Evolutionary conservation across 2,113 vertebrate genomes (phyloP).

Genomic region (Oostethus manadensis): DNA sequence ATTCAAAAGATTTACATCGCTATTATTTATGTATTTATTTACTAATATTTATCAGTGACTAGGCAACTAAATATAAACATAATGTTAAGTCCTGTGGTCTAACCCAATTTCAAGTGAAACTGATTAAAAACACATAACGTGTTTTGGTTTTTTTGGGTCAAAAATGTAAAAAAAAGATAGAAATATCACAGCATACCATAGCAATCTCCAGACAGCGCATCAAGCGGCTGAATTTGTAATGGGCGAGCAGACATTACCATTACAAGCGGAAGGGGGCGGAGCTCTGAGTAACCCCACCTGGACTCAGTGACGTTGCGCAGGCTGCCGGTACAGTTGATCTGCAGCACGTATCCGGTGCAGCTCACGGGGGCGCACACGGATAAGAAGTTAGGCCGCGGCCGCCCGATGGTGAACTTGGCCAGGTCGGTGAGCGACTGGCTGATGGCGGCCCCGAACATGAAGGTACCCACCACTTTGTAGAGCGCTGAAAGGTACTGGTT

Average conservation of each 20-base stretch:
- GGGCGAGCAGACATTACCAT: neutral
- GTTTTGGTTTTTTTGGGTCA: too few relatives aligned
- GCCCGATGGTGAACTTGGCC: constrained; percentile 91
- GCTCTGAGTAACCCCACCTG: constrained; percentile 71
- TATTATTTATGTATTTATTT: too few relatives aligned
- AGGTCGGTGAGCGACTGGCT: constrained; percentile 89
- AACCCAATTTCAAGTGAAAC: too few relatives aligned
- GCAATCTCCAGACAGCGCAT: too few relatives aligned
- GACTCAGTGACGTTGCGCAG: constrained; percentile 78
- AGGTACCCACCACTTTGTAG: constrained; percentile 85
- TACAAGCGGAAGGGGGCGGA: neutral
- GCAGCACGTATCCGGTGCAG: constrained; percentile 76
- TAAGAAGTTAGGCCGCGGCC: constrained; percentile 88
- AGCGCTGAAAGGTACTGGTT: constrained; percentile 90
- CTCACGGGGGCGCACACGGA: constrained; percentile 78
- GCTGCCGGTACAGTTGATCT: constrained; percentile 79
- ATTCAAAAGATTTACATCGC: too few relatives aligned
- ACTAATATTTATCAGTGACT: too few relatives aligned
- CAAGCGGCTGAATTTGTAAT: too few relatives aligned
- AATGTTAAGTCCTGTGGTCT: too few relatives aligned
- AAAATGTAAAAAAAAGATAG: too few relatives aligned
- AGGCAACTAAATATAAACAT: too few relatives aligned
- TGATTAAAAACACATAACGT: too few relatives aligned
- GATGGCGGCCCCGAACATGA: constrained; percentile 77
- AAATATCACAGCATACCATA: too few relatives aligned